Base-by-base conservation (phyloP, 2,888 invertebrate species). In the Nipponacmea schrenckii region DNA sequence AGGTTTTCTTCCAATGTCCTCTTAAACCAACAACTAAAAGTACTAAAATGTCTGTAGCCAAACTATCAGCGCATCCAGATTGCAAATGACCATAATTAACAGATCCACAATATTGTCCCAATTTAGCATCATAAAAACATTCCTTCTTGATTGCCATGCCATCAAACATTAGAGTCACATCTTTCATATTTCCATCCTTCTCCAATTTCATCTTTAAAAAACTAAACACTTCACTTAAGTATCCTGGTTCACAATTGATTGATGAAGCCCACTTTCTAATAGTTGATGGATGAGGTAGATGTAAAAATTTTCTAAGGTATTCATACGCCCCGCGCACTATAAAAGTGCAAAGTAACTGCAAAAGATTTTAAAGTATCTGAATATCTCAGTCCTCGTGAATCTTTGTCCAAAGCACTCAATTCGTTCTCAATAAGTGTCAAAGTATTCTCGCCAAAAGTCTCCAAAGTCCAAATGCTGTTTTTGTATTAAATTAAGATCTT, bases 221-320 rank as follows among this genome's bases (percentile, higher is more conserved):
- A 2, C 31, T 56, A 50, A 68, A 68, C 2, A 68, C 68, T 39
- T 68, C 68, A 26, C 10, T 26, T 24, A 68, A 26, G 31, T 50
- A 68, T 17, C 68, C 68, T 5, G 68, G 68, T 50, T 56, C 56
- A 56, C 56, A 68, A 27, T 68, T 48, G n/a, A 48, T 48, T 12
- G 50, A 50, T 50, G 68, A 68, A 10, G 68, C 68, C 68, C 68
- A 68, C 56, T 68, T 68, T 24, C 68, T 20, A 3, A 68, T 68
- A 14, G 68, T 68, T 10, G n/a, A 15, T 26, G 68, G 62, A 39
- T 68, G 68, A 20, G 68, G 56, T n/a, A 68, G 31, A 68, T 14
- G 17, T 50, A 68, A 56, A 39, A 2, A 68, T 56, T 68, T 48
- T 17, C 68, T 17, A n/a, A 68, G 50, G 26, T 50, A 68, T 14